Evolutionary conservation across 2,888 invertebrate species (phyloP).

Genomic region (Brachypalpus laphriformis): DNA sequence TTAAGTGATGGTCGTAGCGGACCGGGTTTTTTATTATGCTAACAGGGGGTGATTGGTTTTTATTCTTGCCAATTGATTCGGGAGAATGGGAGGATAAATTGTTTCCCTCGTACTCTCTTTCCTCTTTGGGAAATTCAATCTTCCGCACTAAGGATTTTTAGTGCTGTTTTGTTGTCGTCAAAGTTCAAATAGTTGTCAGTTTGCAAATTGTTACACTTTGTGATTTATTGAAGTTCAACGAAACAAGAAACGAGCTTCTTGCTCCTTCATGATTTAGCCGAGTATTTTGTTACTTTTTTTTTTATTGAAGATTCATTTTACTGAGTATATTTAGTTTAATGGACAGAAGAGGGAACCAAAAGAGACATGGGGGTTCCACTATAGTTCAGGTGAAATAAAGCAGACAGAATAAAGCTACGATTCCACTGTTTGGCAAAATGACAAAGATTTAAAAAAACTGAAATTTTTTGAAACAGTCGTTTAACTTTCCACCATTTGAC

Average conservation of each 20-base stretch:
- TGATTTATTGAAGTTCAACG: slow-evolving; percentile 53
- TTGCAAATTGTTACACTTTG: slow-evolving; percentile 59
- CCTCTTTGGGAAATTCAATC: slow-evolving; percentile 42
- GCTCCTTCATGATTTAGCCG: background rate
- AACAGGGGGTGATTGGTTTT: slow-evolving; percentile 60
- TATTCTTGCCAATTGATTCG: slow-evolving; percentile 58
- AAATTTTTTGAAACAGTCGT: no score
- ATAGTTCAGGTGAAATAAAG: background rate
- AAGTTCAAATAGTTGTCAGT: slow-evolving; percentile 12
- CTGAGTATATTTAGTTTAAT: background rate
- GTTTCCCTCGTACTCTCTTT: slow-evolving; percentile 21
- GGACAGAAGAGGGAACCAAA: background rate
- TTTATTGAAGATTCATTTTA: background rate
- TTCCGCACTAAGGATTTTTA: slow-evolving; percentile 69
- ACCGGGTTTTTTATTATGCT: slow-evolving; percentile 44
- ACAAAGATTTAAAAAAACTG: no score
- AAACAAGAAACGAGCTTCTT: background rate
- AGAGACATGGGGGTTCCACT: background rate
- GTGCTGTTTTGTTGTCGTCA: slow-evolving; percentile 54
- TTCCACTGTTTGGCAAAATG: no score
- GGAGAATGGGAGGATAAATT: slow-evolving; percentile 39
- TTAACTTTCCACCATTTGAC: no score
- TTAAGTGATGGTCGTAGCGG: slow-evolving; percentile 56
- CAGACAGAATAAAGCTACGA: no score
- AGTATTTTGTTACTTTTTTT: background rate